Evolutionary conservation across 2,797 vertebrate genomes (phyloP).

Genomic region (Lophotriccus pileatus): DNA sequence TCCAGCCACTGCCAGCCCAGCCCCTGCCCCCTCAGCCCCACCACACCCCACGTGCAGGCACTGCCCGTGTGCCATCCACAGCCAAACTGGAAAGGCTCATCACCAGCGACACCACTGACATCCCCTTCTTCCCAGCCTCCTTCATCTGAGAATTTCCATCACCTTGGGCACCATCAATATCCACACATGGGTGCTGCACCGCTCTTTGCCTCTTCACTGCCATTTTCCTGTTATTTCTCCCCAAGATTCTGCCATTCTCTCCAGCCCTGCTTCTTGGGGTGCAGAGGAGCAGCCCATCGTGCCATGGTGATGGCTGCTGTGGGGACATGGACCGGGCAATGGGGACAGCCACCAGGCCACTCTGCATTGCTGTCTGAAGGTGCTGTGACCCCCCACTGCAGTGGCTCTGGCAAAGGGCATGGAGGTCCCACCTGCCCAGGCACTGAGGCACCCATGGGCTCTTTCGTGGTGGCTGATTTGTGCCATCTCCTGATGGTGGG

Average conservation of each 20-base stretch:
- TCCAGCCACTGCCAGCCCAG: not conserved
- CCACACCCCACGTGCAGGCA: not conserved
- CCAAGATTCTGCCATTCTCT: not conserved
- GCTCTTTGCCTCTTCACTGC: accelerated
- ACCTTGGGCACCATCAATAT: not conserved
- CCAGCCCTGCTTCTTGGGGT: accelerated
- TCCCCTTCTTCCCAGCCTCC: accelerated
- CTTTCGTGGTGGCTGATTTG: not conserved
- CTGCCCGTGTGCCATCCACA: not conserved
- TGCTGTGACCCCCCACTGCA: accelerated
- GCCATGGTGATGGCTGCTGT: accelerated
- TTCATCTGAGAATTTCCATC: not conserved
- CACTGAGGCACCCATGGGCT: accelerated
- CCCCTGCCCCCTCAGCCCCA: not conserved
- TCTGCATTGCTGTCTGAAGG: not conserved
- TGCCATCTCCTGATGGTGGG: not conserved
- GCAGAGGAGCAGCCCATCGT: not conserved
- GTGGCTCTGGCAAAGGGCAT: not conserved
- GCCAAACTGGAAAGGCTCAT: not conserved
- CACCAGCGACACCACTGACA: accelerated
- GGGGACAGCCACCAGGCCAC: not conserved
- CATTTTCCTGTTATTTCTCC: not conserved
- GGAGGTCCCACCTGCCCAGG: not conserved
- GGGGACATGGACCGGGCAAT: accelerated
- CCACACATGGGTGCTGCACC: accelerated